phyloP scores from a whole-genome alignment of 2,888 invertebrate species.

The Plagodis pulveraria region DNA sequence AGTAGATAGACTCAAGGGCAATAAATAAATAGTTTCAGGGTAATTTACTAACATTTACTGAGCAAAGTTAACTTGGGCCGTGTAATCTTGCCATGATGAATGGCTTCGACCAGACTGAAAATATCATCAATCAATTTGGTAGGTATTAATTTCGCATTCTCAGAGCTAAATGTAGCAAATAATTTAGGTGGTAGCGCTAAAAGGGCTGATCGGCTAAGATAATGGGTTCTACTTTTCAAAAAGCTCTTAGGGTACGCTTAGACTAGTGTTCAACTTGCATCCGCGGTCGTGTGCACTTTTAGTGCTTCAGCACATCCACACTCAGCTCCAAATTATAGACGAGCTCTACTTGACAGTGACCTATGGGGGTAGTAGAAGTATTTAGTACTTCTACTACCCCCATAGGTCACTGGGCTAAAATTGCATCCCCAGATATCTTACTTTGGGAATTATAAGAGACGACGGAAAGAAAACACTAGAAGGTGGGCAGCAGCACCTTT shows the following conservation, averaged over 20 bases:
- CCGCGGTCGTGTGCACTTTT: neutral
- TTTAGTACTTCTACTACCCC: too few species aligned
- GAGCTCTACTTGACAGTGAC: too few species aligned
- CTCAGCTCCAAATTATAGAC: too few species aligned
- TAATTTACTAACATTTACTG: constrained; percentile 17
- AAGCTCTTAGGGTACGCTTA: neutral
- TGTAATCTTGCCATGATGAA: constrained; percentile 32
- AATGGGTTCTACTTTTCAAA: too few species aligned
- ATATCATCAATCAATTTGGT: constrained; percentile 34
- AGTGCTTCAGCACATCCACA: too few species aligned
- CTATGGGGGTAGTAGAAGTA: too few species aligned
- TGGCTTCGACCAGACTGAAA: constrained; percentile 32
- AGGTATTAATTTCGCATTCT: constrained; percentile 16
- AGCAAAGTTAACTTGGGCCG: constrained; percentile 16
- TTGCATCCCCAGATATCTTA: too few species aligned
- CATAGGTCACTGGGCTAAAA: too few species aligned
- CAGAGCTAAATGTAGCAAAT: constrained; percentile 11
- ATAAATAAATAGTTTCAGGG: constrained; percentile 21
- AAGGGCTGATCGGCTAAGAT: neutral
- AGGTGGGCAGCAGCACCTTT: too few species aligned
- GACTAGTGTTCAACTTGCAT: neutral
- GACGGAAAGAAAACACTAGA: too few species aligned
- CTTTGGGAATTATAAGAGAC: too few species aligned
- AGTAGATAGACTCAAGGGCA: constrained; percentile 6
- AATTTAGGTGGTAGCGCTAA: constrained; percentile 1